A percentile compares a stretch with the other conserved stretches of the same genome.
phyloP scores from a whole-genome alignment of 2,797 vertebrate genomes.

The Sitta carolinensis region DNA sequence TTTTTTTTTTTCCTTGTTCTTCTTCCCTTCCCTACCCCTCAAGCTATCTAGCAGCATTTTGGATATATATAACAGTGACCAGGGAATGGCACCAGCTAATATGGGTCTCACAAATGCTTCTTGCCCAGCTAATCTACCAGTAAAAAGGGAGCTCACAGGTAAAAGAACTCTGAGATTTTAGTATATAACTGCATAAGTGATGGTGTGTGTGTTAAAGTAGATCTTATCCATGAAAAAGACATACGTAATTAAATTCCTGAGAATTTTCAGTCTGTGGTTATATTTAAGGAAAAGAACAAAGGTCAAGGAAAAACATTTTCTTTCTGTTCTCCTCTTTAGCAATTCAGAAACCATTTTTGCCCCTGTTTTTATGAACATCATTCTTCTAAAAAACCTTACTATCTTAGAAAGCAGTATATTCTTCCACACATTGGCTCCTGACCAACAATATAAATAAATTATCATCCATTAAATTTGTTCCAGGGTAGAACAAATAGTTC shows the following conservation, averaged over 20 bases:
- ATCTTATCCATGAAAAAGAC: background rate
- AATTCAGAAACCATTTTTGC: slow-evolving; percentile 42
- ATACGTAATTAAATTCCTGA: background rate
- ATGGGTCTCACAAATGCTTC: slow-evolving; percentile 87
- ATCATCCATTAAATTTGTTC: slow-evolving; percentile 80
- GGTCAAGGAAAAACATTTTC: background rate
- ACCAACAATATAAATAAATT: slow-evolving; percentile 79
- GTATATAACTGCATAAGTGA: background rate
- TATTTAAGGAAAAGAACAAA: slow-evolving; percentile 11
- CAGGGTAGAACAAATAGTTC: slow-evolving; percentile 78
- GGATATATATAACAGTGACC: slow-evolving; percentile 90
- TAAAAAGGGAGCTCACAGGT: slow-evolving; percentile 94
- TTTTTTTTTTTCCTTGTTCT: background rate
- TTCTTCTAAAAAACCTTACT: slow-evolving; percentile 77
- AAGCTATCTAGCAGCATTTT: slow-evolving; percentile 90
- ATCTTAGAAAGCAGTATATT: slow-evolving; percentile 83
- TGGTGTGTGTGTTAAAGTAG: background rate
- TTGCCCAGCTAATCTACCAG: slow-evolving; percentile 85
- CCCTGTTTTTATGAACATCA: slow-evolving; percentile 72
- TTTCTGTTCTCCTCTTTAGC: slow-evolving; percentile 16
- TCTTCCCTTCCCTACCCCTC: slow-evolving; percentile 45
- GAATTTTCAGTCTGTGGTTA: background rate
- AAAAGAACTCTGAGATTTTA: slow-evolving; percentile 61
- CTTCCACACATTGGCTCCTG: slow-evolving; percentile 74
- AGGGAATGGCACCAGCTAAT: slow-evolving; percentile 86